Percentiles rank a stretch among this genome's conserved stretches.
Evolutionary conservation across 2,113 vertebrate genomes (phyloP).

Genomic region (Calidris pygmaea): DNA sequence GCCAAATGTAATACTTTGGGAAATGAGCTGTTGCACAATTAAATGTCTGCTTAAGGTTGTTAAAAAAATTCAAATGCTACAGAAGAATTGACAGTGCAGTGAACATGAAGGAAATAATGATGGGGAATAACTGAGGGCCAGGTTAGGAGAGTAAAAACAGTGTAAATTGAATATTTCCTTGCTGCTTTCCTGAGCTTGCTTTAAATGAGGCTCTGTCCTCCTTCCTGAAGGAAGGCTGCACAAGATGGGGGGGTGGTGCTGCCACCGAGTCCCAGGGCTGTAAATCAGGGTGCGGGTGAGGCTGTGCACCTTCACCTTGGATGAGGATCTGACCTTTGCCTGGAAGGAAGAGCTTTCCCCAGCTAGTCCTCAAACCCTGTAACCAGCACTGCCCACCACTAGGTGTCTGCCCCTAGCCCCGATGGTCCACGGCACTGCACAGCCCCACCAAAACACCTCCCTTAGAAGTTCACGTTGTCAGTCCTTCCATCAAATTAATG

Average conservation of each 20-base stretch:
- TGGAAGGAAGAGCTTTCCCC: neutral
- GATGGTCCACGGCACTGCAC: neutral
- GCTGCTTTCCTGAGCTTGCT: neutral
- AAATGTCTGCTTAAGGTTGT: neutral
- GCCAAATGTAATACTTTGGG: neutral
- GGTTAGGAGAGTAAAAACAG: neutral
- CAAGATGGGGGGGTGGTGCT: neutral
- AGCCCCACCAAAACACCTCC: neutral
- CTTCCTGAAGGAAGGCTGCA: neutral
- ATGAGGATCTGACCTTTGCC: neutral
- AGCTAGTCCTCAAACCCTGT: neutral
- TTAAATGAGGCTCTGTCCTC: neutral
- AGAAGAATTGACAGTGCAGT: neutral
- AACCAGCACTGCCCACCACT: neutral
- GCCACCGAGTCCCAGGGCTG: no score
- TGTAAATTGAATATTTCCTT: neutral
- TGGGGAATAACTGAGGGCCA: neutral
- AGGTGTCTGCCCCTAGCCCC: neutral
- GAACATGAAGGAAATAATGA: neutral
- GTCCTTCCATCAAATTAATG: neutral
- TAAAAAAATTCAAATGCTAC: neutral
- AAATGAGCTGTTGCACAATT: conserved; percentile 24
- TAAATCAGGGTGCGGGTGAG: accelerated
- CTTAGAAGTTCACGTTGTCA: neutral
- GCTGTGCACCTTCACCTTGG: neutral